phyloP scores from a whole-genome alignment of 1,140 invertebrate genomes.

The Drosophila simulans region DNA sequence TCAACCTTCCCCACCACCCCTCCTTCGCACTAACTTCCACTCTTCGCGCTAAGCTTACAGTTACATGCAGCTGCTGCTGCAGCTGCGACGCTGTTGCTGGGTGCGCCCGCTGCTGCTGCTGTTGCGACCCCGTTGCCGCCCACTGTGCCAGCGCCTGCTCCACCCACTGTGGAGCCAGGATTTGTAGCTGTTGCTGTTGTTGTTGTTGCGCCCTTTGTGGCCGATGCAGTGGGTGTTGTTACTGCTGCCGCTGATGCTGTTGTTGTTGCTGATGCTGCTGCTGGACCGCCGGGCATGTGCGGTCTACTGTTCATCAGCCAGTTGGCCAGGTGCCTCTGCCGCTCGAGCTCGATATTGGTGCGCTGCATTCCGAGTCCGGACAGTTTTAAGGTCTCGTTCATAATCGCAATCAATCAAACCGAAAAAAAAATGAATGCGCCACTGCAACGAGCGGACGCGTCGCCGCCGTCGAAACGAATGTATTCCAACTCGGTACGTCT shows the following conservation, averaged over 20 bases:
- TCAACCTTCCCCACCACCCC: slow-evolving; percentile 13
- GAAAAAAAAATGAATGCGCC: slow-evolving; percentile 34
- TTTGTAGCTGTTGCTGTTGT: slow-evolving; percentile 40
- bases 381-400: slow-evolving; percentile 76
- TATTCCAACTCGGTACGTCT: slow-evolving; percentile 62
- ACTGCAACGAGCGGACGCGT: slow-evolving; percentile 64
- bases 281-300: slow-evolving; percentile 80
- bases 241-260: slow-evolving; percentile 5
- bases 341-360: slow-evolving; percentile 83
- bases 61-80: slow-evolving; percentile 75
- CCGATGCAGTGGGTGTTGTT: slow-evolving; percentile 17
- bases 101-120: slow-evolving; percentile 50
- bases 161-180: slow-evolving; percentile 22
- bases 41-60: slow-evolving; percentile 58
- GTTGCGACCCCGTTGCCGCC: slow-evolving; percentile 23
- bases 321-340: slow-evolving; percentile 84
- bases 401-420: slow-evolving; percentile 58
- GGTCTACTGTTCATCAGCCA: slow-evolving; percentile 84
- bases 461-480: slow-evolving; percentile 49
- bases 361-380: slow-evolving; percentile 84
- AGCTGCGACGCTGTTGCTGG: slow-evolving; percentile 66
- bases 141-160: slow-evolving; percentile 21
- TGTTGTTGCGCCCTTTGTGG: slow-evolving; percentile 12
- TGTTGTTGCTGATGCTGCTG: slow-evolving; percentile 35
- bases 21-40: not conserved